phyloP scores from a whole-genome alignment of 2,797 vertebrate genomes.

The Hyperoplus immaculatus region DNA sequence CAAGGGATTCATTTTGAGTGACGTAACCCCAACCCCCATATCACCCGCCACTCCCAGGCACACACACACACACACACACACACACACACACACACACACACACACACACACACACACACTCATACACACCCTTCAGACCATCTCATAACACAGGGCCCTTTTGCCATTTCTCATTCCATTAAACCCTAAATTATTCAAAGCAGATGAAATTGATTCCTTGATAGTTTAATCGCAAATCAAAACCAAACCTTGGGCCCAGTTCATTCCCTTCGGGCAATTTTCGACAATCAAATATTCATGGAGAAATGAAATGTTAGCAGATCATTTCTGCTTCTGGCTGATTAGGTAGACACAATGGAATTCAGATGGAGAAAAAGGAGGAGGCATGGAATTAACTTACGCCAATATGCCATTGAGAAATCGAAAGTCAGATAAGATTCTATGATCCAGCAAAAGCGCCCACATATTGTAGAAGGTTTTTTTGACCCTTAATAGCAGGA shows the following conservation, averaged over 20 bases:
- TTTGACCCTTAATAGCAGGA: background rate
- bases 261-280: slow-evolving; percentile 80
- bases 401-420: slow-evolving; percentile 68
- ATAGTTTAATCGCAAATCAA: slow-evolving; percentile 87
- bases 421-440: slow-evolving; percentile 72
- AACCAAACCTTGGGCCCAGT: slow-evolving; percentile 78
- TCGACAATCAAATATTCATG: slow-evolving; percentile 87
- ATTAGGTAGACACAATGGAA: slow-evolving; percentile 81
- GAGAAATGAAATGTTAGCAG: slow-evolving; percentile 84
- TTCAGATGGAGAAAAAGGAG: slow-evolving; percentile 73
- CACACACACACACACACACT: background rate
- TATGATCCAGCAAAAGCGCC: slow-evolving; percentile 40
- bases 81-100: slow-evolving; percentile 1
- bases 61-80: background rate
- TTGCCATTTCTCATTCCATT: slow-evolving; percentile 83
- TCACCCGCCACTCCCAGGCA: background rate
- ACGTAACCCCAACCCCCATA: background rate
- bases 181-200: slow-evolving; percentile 86
- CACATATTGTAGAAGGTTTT: too few species aligned
- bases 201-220: slow-evolving; percentile 86
- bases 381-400: slow-evolving; percentile 70
- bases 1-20: slow-evolving; percentile 58
- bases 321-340: slow-evolving; percentile 81
- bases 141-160: slow-evolving; percentile 73
- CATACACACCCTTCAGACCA: slow-evolving; percentile 52